These are phyloP conservation scores for Eulimnadia texana DNA, from an alignment of 1,140 invertebrate species.

Conservation along the genomic window DNA sequence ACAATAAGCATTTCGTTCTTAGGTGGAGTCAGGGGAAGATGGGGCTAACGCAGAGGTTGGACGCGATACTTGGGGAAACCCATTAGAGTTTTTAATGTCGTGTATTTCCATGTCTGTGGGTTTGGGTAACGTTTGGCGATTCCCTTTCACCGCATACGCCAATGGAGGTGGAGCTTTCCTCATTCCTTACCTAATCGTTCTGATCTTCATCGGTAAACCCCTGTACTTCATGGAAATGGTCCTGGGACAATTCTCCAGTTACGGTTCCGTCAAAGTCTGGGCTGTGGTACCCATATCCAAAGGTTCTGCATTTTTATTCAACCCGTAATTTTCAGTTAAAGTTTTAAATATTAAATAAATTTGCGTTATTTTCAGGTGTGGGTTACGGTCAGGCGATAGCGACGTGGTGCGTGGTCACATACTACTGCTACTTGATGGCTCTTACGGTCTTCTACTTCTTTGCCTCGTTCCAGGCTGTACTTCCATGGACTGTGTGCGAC, in stretches of 20 bases:
- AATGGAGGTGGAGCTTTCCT: slow-evolving; percentile 47
- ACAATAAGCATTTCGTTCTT: not conserved
- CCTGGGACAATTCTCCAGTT: slow-evolving; percentile 59
- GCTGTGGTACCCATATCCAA: slow-evolving; percentile 60
- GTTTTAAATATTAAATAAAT: slow-evolving; percentile 1
- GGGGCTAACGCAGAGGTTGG: not conserved
- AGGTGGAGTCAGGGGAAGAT: not conserved
- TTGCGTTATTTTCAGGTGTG: slow-evolving; percentile 28
- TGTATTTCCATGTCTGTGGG: slow-evolving; percentile 30
- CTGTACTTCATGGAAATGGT: slow-evolving; percentile 58
- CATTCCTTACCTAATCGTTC: slow-evolving; percentile 45
- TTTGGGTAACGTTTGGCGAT: slow-evolving; percentile 22
- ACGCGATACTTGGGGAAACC: slow-evolving; percentile 25
- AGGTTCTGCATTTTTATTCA: slow-evolving; percentile 34
- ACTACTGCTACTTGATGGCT: slow-evolving; percentile 31
- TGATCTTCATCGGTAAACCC: slow-evolving; percentile 49
- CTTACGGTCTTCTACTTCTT: slow-evolving; percentile 30
- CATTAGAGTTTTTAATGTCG: slow-evolving; percentile 28
- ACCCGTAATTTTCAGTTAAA: slow-evolving; percentile 8
- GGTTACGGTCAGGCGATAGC: slow-evolving; percentile 30
- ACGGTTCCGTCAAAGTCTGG: slow-evolving; percentile 63
- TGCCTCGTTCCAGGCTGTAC: slow-evolving; percentile 24
- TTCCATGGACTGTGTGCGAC: slow-evolving; percentile 28
- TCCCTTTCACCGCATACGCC: slow-evolving; percentile 19
- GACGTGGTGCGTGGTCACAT: slow-evolving; percentile 26